These are phyloP conservation scores for Herminia tarsipennalis DNA, from an alignment of 2,888 invertebrate species.

Conservation along the genomic window DNA sequence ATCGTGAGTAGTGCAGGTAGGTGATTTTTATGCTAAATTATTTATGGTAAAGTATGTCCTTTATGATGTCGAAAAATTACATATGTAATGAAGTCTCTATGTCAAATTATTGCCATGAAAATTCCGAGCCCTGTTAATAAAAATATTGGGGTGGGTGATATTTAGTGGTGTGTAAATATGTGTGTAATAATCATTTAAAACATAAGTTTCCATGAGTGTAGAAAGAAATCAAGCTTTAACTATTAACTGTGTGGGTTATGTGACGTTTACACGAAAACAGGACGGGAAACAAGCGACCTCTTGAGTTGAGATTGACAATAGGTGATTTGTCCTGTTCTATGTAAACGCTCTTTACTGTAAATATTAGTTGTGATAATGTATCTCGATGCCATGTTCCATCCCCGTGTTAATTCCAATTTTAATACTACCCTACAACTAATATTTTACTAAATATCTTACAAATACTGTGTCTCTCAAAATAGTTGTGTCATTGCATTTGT, in stretches of 20 bases:
- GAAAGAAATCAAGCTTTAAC: slow-evolving; percentile 73
- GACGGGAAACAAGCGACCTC: too few species aligned
- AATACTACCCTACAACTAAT: slow-evolving; percentile 39
- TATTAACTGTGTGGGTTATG: slow-evolving; percentile 55
- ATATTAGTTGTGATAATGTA: slow-evolving; percentile 65
- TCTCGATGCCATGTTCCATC: slow-evolving; percentile 74
- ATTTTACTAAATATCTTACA: slow-evolving; percentile 26
- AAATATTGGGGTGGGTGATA: slow-evolving; percentile 57
- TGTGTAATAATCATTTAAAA: slow-evolving; percentile 18
- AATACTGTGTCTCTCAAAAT: slow-evolving; percentile 26
- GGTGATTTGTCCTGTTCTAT: slow-evolving; percentile 2
- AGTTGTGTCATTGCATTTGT: slow-evolving; percentile 35
- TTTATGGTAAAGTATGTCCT: too few species aligned
- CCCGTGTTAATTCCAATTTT: slow-evolving; percentile 31
- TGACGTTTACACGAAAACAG: background rate
- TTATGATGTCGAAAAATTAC: too few species aligned
- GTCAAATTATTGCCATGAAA: too few species aligned
- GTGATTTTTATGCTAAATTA: too few species aligned
- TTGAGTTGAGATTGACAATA: too few species aligned
- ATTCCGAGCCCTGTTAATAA: too few species aligned
- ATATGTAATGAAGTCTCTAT: too few species aligned
- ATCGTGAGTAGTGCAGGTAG: too few species aligned
- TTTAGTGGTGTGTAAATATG: slow-evolving; percentile 31
- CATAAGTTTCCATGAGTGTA: slow-evolving; percentile 31
- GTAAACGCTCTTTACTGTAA: slow-evolving; percentile 51